Base-by-base conservation (phyloP, 1,140 invertebrate species). In the Yoshiicerus persimilis region DNA sequence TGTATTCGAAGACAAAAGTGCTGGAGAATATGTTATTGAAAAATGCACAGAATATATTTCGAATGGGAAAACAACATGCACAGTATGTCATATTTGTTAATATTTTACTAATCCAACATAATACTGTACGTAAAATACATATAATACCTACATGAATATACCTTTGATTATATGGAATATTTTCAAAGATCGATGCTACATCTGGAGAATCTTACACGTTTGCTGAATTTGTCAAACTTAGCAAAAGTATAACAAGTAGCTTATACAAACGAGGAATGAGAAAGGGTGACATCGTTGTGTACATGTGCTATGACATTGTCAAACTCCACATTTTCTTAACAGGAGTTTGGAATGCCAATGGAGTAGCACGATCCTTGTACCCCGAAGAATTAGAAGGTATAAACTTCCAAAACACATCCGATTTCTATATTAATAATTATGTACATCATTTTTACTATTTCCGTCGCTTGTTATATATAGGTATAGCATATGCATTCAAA, bases 271-370 rank as follows among this genome's bases (percentile, higher is more conserved):
- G 62, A 2, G 90, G 90, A 11, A 47, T 90, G 30, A 70, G 90
- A 66, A 88, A 87, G 38, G 89, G 89, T 27, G 89, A 89, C 36
- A 77, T 86, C 4, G 84, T 89, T 0, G 62, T 89, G 20, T 90
- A 88, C 41, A 87, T 87, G 85, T 47, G 62, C 25, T 47, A 4
- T 32, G 86, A 89, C 56, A 32, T 88, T 20, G 80, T 47, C 0
- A 87, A 86, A 20, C 16, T 86, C 1, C 88, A 88, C 10, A 36
- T 84, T 3, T 87, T 90, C 64, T 39, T 88, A 1, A 47, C 4
- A 16, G 90, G 90, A n/a, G 86, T 89, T 66, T 90, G 90, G 90
- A 41, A 86, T 66, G 89, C 89, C 6, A 90, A 90, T 85, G 89
- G 89, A n/a, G 39, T 84, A 2, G 9, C 84, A 6, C 9, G 89